Conservation (phyloP, 2,888 invertebrate genomes). For the Reticulitermes lucifugus region DNA sequence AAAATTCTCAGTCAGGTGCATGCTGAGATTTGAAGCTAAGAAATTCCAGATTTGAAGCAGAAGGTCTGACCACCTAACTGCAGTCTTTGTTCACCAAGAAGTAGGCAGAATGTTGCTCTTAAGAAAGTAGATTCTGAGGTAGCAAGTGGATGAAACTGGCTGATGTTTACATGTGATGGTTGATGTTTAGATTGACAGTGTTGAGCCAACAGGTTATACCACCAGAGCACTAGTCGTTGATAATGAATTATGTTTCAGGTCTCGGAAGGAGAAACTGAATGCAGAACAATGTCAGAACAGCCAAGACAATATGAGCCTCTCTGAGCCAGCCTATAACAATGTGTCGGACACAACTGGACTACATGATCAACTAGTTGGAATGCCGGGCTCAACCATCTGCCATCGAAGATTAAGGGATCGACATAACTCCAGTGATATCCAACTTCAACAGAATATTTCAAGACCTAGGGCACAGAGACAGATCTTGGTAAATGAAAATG, state of each 20-base stretch:
- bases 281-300: conserved; percentile 45
- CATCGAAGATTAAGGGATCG: conserved; percentile 7
- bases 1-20: no score
- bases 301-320: conserved; percentile 23
- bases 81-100: no score
- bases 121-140: no score
- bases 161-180: no score
- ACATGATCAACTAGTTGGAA: background rate
- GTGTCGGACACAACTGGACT: conserved; percentile 21
- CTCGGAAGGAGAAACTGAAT: conserved; percentile 53
- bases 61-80: no score
- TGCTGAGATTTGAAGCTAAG: no score
- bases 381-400: conserved; percentile 2
- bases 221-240: background rate
- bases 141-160: no score
- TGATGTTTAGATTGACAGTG: no score
- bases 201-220: no score
- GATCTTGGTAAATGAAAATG: background rate
- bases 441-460: conserved; percentile 19
- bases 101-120: no score
- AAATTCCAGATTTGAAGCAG: no score
- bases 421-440: conserved; percentile 19
- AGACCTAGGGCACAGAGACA: background rate
- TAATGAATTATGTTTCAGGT: conserved; percentile 35
- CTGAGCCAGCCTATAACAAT: conserved; percentile 8